phyloP scores from a whole-genome alignment of 2,797 vertebrate genomes.

The Dicrostonyx torquatus region DNA sequence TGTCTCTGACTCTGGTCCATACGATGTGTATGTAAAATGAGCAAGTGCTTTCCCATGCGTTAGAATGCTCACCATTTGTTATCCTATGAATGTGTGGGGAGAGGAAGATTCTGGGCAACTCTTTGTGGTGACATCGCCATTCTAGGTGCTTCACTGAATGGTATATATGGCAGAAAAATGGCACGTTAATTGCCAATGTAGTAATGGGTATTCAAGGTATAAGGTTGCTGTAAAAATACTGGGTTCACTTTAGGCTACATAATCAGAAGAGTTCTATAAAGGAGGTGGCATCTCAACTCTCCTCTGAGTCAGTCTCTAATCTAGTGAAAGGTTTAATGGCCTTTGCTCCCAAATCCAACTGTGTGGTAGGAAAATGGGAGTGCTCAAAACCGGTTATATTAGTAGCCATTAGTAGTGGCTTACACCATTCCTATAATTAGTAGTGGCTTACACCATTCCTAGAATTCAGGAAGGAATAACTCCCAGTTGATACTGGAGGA shows the following conservation, averaged over 20 bases:
- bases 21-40: background rate
- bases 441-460: background rate
- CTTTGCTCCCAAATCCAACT: background rate
- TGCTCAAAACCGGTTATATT: background rate
- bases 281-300: background rate
- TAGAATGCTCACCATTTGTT: background rate
- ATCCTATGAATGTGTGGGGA: background rate
- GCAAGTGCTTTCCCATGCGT: background rate
- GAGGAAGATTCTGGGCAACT: background rate
- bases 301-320: background rate
- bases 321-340: background rate
- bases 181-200: background rate
- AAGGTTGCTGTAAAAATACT: background rate
- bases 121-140: background rate
- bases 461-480: background rate
- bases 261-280: background rate
- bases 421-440: background rate
- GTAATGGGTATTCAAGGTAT: background rate
- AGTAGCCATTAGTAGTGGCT: background rate
- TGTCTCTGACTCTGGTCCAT: background rate
- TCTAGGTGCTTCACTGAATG: background rate
- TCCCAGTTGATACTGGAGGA: background rate
- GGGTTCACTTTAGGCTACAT: background rate
- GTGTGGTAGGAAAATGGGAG: background rate
- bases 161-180: background rate